phyloP scores from a whole-genome alignment of 2,888 invertebrate genomes.

The Branchipolynoe longqiensis region DNA sequence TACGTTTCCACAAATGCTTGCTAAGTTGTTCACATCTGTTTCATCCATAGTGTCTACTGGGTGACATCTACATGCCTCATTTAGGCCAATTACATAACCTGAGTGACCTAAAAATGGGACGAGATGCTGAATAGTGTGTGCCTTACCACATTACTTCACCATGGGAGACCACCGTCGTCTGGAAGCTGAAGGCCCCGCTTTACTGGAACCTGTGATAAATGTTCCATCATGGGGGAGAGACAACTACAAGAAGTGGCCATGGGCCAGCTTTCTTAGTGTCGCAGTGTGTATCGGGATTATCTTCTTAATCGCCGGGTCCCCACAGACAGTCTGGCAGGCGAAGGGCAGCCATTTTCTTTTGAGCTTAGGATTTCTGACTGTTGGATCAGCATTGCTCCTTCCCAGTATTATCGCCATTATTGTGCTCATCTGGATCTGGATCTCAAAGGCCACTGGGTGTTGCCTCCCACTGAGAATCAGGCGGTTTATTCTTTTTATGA shows the following conservation, averaged over 20 bases:
- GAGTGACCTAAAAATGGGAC: no score
- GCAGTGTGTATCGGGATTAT: constrained; percentile 23
- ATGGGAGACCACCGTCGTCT: no score
- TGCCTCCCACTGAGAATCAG: background rate
- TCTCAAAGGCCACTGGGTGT: background rate
- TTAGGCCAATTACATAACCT: no score
- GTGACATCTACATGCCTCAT: no score
- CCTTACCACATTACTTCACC: no score
- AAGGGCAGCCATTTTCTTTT: background rate
- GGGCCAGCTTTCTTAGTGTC: constrained; percentile 19
- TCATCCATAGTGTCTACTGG: no score
- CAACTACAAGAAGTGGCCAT: constrained; percentile 55
- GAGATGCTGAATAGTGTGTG: no score
- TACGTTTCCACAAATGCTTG: no score
- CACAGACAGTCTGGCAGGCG: background rate
- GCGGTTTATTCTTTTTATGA: background rate
- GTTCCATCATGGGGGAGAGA: background rate
- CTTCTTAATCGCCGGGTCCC: constrained; percentile 44
- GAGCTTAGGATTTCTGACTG: constrained; percentile 1
- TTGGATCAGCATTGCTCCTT: constrained; percentile 12
- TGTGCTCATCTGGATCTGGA: background rate
- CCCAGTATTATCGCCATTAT: constrained; percentile 15
- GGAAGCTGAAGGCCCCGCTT: no score
- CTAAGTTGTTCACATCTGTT: no score
- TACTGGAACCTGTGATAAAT: no score